Conservation (phyloP, 2,797 vertebrate species). For the Pantherophis alleghaniensis region DNA sequence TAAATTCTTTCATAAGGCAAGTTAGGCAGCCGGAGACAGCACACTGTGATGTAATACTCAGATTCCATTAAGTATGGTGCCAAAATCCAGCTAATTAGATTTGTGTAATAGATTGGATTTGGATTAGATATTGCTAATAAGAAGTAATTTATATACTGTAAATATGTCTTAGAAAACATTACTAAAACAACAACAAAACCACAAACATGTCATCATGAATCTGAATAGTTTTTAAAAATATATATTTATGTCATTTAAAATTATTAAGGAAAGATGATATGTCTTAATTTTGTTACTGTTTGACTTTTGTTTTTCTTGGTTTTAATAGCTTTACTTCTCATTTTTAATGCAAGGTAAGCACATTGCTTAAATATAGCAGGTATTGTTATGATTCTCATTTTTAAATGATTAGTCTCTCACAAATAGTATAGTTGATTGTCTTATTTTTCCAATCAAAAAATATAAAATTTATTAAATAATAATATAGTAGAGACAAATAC, state of each 20-base stretch:
- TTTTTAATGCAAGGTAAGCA: background rate
- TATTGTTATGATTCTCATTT: background rate
- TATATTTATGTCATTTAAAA: background rate
- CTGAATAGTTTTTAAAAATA: background rate
- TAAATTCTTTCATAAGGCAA: background rate
- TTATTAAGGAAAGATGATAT: background rate
- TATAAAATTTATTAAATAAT: background rate
- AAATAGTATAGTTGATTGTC: background rate
- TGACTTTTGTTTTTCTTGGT: background rate
- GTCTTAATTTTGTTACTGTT: background rate
- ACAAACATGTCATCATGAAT: background rate
- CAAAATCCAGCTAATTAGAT: background rate
- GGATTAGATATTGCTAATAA: slow-evolving; percentile 1
- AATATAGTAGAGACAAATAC: background rate
- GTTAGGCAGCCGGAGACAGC: background rate
- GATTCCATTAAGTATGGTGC: background rate
- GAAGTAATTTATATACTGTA: background rate
- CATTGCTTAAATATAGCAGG: background rate
- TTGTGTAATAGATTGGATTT: slow-evolving; percentile 13
- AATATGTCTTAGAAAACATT: background rate
- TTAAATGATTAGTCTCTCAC: background rate
- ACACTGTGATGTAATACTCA: background rate
- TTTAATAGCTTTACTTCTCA: background rate
- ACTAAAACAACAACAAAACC: background rate
- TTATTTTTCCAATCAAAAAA: background rate